A percentile compares a stretch with the other conserved stretches of the same genome.
phyloP scores from a whole-genome alignment of 2,888 invertebrate genomes.

The Caenorhabditis drosophilae region DNA sequence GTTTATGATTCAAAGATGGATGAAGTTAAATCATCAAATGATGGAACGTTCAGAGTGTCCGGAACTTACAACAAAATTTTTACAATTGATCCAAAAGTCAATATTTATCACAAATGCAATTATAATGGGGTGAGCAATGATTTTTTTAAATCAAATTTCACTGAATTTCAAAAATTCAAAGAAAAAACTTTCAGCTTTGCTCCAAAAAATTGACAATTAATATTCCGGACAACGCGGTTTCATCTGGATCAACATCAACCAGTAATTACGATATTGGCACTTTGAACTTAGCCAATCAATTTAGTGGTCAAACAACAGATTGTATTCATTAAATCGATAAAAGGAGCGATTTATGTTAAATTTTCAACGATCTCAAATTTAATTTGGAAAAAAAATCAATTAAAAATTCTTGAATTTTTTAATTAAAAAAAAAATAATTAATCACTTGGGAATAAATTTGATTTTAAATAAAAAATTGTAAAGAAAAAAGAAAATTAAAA shows the following conservation, averaged over 20 bases:
- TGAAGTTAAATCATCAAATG: background rate
- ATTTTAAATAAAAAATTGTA: no score
- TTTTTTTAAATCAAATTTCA: background rate
- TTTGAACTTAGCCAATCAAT: slow-evolving; percentile 35
- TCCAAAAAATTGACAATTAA: slow-evolving; percentile 36
- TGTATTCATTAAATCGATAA: slow-evolving; percentile 35
- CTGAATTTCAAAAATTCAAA: background rate
- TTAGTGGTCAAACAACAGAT: slow-evolving; percentile 33
- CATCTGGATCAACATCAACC: slow-evolving; percentile 15
- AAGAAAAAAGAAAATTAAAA: no score
- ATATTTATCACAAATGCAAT: slow-evolving; percentile 24
- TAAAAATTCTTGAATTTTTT: background rate
- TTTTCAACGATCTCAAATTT: background rate
- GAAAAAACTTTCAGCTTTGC: slow-evolving; percentile 15
- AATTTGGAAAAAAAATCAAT: background rate
- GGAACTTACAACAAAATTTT: slow-evolving; percentile 15
- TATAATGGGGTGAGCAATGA: slow-evolving; percentile 9
- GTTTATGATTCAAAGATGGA: slow-evolving; percentile 22
- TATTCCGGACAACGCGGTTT: slow-evolving; percentile 27
- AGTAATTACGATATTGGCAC: slow-evolving; percentile 37
- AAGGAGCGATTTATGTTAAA: background rate
- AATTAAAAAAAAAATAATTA: background rate
- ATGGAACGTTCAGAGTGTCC: slow-evolving; percentile 18
- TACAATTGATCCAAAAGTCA: slow-evolving; percentile 17
- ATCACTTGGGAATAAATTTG: no score